These are phyloP conservation scores for Cynodonichthys magdalenae DNA, from an alignment of 2,797 vertebrate genomes.

Conservation along the genomic window DNA sequence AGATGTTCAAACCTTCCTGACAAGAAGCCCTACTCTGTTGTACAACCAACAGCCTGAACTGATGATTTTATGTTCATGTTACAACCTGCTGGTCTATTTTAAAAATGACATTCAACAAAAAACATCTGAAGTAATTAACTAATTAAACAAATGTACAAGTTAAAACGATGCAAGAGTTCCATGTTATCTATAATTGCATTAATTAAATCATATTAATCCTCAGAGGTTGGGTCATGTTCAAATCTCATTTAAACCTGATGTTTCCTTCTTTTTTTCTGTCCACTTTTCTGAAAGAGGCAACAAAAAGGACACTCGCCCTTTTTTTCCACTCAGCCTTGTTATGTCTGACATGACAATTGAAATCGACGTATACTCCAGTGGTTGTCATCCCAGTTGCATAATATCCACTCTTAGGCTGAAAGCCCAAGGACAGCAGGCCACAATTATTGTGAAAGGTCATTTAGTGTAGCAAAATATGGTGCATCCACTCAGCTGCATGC, in stretches of 20 bases:
- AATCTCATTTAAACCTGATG: slow-evolving; percentile 26
- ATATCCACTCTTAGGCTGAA: slow-evolving; percentile 62
- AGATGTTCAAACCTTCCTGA: no score
- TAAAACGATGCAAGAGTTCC: neutral
- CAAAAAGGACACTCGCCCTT: slow-evolving; percentile 27
- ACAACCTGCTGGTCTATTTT: no score
- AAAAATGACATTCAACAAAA: no score
- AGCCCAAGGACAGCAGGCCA: slow-evolving; percentile 71
- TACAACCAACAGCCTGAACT: no score
- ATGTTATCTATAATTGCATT: neutral
- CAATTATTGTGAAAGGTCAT: slow-evolving; percentile 82
- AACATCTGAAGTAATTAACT: no score
- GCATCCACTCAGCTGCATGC: slow-evolving; percentile 58
- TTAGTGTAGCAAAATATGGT: slow-evolving; percentile 61
- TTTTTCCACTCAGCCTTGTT: slow-evolving; percentile 37
- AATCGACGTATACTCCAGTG: slow-evolving; percentile 56
- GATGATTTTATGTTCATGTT: no score
- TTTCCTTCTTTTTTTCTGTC: slow-evolving; percentile 24
- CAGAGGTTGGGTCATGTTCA: slow-evolving; percentile 11
- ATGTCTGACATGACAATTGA: slow-evolving; percentile 75
- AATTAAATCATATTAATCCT: slow-evolving; percentile 42
- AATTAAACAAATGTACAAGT: neutral
- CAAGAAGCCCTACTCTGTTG: no score
- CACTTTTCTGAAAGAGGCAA: slow-evolving; percentile 46
- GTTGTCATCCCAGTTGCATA: slow-evolving; percentile 75